These are phyloP conservation scores for Drosophila atripex DNA, from an alignment of 2,888 invertebrate genomes.

Conservation along the genomic window DNA sequence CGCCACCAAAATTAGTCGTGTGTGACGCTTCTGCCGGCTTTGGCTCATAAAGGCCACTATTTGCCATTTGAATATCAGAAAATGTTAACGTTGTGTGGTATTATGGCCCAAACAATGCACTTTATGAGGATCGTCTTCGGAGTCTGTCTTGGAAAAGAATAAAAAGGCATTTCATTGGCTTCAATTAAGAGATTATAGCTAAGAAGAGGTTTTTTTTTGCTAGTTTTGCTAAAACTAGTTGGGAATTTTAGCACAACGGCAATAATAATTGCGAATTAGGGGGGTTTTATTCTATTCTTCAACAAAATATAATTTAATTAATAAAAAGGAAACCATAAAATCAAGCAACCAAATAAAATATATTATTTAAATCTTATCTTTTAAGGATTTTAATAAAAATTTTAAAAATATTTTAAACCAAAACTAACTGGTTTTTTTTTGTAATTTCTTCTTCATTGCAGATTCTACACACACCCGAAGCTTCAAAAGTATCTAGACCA, in stretches of 20 bases:
- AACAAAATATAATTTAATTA: too few relatives aligned
- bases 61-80: slow-evolving; percentile 59
- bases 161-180: not conserved
- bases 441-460: not conserved
- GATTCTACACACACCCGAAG: slow-evolving; percentile 10
- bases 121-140: not conserved
- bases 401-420: not conserved
- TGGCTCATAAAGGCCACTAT: slow-evolving; percentile 58
- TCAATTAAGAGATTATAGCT: not conserved
- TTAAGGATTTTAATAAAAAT: not conserved
- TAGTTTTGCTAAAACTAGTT: too few relatives aligned
- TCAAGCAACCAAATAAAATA: too few relatives aligned
- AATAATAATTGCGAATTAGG: too few relatives aligned
- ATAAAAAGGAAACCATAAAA: not conserved
- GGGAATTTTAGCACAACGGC: too few relatives aligned
- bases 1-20: slow-evolving; percentile 55
- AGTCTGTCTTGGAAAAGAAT: not conserved
- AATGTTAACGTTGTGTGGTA: slow-evolving; percentile 20
- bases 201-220: too few relatives aligned
- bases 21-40: slow-evolving; percentile 53
- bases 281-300: too few relatives aligned
- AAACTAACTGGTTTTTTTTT: not conserved
- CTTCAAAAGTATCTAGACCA: not conserved
- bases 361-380: not conserved
- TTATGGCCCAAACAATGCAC: slow-evolving; percentile 20